Percentiles rank a stretch among this genome's conserved stretches.
Evolutionary conservation across 2,888 invertebrate genomes (phyloP).

Genomic region (Ectropis crepuscularia): DNA sequence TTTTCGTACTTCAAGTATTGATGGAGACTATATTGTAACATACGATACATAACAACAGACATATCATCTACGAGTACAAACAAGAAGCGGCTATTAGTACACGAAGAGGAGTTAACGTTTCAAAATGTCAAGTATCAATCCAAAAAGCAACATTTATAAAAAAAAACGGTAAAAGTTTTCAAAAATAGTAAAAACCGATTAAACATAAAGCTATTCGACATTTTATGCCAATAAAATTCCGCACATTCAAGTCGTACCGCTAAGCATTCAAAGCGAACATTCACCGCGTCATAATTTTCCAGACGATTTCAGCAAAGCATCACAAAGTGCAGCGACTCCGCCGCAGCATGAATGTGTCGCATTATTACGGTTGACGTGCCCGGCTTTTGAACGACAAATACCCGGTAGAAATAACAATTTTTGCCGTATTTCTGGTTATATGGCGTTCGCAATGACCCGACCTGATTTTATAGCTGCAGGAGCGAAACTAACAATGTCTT

Average conservation of each 20-base stretch:
- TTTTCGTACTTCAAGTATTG: too few relatives aligned
- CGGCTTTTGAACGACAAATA: conserved; percentile 38
- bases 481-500: conserved; percentile 14
- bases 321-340: conserved; percentile 34
- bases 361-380: conserved; percentile 42
- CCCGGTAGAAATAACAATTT: conserved; percentile 40
- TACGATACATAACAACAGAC: too few relatives aligned
- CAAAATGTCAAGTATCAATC: too few relatives aligned
- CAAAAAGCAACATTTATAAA: too few relatives aligned
- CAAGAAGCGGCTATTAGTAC: too few relatives aligned
- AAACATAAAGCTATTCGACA: not conserved
- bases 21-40: too few relatives aligned
- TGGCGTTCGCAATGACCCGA: conserved; percentile 25
- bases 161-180: too few relatives aligned
- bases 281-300: conserved; percentile 35
- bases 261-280: conserved; percentile 30
- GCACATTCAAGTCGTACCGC: conserved; percentile 19
- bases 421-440: conserved; percentile 27
- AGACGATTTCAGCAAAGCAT: conserved; percentile 34
- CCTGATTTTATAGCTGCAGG: conserved; percentile 29
- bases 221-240: conserved; percentile 10
- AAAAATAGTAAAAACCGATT: too few relatives aligned
- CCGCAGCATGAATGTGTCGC: conserved; percentile 36
- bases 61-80: too few relatives aligned
- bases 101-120: too few relatives aligned